Percentiles rank a stretch among this genome's conserved stretches.
Conservation (phyloP, 1,140 invertebrate genomes). For the Halesus radiatus region DNA sequence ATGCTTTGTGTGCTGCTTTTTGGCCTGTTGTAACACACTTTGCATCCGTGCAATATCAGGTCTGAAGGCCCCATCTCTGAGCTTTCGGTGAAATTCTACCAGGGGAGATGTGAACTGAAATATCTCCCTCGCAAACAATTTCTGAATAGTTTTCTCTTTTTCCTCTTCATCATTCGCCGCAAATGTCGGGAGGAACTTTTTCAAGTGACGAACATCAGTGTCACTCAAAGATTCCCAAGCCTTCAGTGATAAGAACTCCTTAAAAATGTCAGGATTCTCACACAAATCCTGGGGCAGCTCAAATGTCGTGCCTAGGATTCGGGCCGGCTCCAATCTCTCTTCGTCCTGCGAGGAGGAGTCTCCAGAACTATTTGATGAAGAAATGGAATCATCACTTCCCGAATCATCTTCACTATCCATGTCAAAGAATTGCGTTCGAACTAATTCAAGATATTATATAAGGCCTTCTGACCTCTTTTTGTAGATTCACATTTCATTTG, state of each 20-base stretch:
- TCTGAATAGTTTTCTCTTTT: constrained; percentile 73
- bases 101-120: constrained; percentile 77
- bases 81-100: constrained; percentile 71
- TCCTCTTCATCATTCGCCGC: constrained; percentile 73
- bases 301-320: constrained; percentile 62
- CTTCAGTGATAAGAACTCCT: constrained; percentile 70
- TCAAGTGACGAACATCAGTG: constrained; percentile 70
- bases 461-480: constrained; percentile 9
- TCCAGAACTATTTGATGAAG: constrained; percentile 43
- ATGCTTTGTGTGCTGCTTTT: constrained; percentile 11
- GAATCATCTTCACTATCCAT: constrained; percentile 47
- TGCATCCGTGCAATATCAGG: constrained; percentile 68
- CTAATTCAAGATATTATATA: constrained; percentile 25
- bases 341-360: constrained; percentile 58
- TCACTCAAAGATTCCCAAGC: constrained; percentile 72
- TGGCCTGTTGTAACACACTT: background rate
- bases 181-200: constrained; percentile 75
- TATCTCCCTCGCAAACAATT: constrained; percentile 73
- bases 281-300: constrained; percentile 69
- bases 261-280: constrained; percentile 69
- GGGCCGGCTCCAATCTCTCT: constrained; percentile 63
- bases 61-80: constrained; percentile 74
- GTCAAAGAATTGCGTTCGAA: constrained; percentile 3
- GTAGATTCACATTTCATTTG: constrained; percentile 30
- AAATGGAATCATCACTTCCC: constrained; percentile 39